Percentiles rank a stretch among this genome's conserved stretches.
Conservation (phyloP, 2,797 vertebrate genomes). For the Periophthalmus magnuspinnatus region DNA sequence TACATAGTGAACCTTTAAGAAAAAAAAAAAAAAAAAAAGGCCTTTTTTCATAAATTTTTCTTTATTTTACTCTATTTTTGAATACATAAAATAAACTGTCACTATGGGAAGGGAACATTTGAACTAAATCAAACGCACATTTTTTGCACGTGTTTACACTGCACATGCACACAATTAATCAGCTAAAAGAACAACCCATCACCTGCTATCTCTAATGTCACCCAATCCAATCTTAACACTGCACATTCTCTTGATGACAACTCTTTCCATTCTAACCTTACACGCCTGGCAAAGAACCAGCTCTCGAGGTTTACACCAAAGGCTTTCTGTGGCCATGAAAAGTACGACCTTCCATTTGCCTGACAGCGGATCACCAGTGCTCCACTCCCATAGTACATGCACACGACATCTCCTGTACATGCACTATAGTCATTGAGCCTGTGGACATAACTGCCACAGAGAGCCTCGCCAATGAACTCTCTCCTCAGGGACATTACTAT, state of each 20-base stretch:
- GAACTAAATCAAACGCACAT: no score
- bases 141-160: no score
- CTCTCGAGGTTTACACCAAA: constrained; percentile 1
- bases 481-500: constrained; percentile 60
- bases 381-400: constrained; percentile 6
- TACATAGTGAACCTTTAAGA: no score
- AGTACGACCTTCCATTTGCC: not conserved
- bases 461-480: constrained; percentile 42
- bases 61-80: no score
- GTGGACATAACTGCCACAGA: constrained; percentile 31
- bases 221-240: not conserved
- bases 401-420: constrained; percentile 10
- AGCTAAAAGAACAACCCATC: no score
- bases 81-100: no score
- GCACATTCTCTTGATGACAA: not conserved
- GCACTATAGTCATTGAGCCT: constrained; percentile 29
- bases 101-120: no score
- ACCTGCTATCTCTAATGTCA: no score
- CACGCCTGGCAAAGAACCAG: not conserved
- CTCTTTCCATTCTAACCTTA: not conserved
- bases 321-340: not conserved
- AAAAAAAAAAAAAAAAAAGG: no score
- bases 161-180: no score
- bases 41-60: no score
- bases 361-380: not conserved